Base-by-base conservation (phyloP, 1,140 invertebrate species). In the Ephestia elutella region DNA sequence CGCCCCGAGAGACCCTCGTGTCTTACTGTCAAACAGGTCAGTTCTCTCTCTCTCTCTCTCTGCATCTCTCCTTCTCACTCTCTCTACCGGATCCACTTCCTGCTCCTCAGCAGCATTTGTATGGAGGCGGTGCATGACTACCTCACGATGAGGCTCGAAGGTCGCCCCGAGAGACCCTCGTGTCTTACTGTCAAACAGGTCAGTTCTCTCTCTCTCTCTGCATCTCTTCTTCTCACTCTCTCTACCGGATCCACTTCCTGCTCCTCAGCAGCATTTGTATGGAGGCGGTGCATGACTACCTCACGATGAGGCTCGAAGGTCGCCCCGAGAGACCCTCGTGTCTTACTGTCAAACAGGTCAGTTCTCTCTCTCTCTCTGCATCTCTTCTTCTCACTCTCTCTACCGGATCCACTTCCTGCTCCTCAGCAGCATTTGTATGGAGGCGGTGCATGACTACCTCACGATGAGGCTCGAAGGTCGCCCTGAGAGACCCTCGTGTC, bases 41-140 rank as follows among this genome's bases (percentile, higher is more conserved):
- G n/a, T n/a, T n/a, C n/a, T n/a, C n/a, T n/a, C n/a, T n/a, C n/a
- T n/a, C n/a, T n/a, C n/a, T n/a, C n/a, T n/a, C n/a, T n/a, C n/a
- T n/a, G n/a, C n/a, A n/a, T n/a, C n/a, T n/a, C n/a, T n/a, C n/a
- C n/a, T n/a, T n/a, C n/a, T n/a, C n/a, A n/a, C 8, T 11, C 32
- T n/a, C n/a, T n/a, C n/a, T 97, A 97, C 84, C 91, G 93, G 67
- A 90, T 92, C 20, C 91, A 93, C 48, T 98, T 96, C 82, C 89
- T 97, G 13, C 96, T 97, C 76, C 89, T 98, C 0, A 92, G 94
- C 49, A 91, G 92, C 30, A 92, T 96, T 15, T 95, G 95, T 15
- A 79, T 98, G 65, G 95, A 97, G 82, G 92, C 97, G n/a, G 93
- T 97, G 60, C 95, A 97, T 70, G 96, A 97, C 84, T 97, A 96